Evolutionary conservation across 2,797 vertebrate genomes (phyloP), one percentile per base, ranked within the genome.

Genomic region (Ctenopoma multispine): DNA sequence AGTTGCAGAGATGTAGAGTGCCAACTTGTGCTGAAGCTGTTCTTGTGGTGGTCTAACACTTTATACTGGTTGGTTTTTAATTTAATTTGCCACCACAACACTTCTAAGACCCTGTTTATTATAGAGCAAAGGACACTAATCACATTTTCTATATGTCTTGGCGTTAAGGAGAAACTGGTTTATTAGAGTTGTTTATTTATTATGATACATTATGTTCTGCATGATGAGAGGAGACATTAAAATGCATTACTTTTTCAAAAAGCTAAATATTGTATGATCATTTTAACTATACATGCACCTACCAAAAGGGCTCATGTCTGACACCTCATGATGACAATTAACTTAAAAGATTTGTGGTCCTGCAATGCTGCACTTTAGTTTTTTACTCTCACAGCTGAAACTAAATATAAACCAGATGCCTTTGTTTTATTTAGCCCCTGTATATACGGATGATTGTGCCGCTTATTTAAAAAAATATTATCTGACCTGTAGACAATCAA

Each of bases 361-460:
- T 62, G 24, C 60, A 40, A 60, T 24, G 44, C 36, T 64, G 29
- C 63, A 40, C 24, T 69, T 79, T 59, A 61, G 54, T 66, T 68
- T 77, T 74, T 38, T 64, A 8, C 49, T 43, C 57, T 67, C 34
- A 47, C 17, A 31, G 49, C 54, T 75, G 47, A 74, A 68, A 63
- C 56, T 59, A 80, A 59, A 71, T 40, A 64, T 40, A 14, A 63
- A 66, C 44, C 4, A 55, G 54, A 81, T 34, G 27, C 66, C 58
- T 78, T 70, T 79, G 11, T 23, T 77, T 69, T n/a, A 63, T 67
- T 66, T 51, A 48, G 63, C 79, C 56, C 71, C 20, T 12, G 40
- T 58, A 31, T 51, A 66, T 55, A 47, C 54, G 64, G 49, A 38
- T 34, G 31, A 66, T 59, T 31, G 29, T 72, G 61, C 36, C 1